These are phyloP conservation scores for Eledona agricola DNA, from an alignment of 2,888 invertebrate genomes.

Conservation along the genomic window DNA sequence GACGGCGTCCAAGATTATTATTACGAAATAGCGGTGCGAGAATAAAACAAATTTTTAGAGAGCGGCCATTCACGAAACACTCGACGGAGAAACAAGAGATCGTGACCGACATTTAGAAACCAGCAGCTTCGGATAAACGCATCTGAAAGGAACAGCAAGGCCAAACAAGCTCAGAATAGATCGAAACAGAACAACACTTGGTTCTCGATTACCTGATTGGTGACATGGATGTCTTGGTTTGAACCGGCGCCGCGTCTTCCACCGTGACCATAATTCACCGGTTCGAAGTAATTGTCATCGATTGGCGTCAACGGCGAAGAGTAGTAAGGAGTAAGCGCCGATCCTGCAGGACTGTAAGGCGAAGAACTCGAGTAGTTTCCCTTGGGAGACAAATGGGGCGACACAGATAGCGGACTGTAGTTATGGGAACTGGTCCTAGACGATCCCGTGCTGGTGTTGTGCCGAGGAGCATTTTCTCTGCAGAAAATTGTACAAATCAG, in stretches of 20 bases:
- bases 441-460: conserved; percentile 63
- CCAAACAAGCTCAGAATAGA: neutral
- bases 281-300: conserved; percentile 57
- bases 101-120: neutral
- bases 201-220: conserved; percentile 65
- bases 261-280: conserved; percentile 13
- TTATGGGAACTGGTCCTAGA: conserved; percentile 63
- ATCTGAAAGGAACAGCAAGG: conserved; percentile 3
- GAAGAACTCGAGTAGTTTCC: conserved; percentile 43
- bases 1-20: too few species aligned
- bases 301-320: conserved; percentile 58
- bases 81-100: too few species aligned
- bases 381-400: conserved; percentile 60
- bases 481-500: too few species aligned
- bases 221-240: conserved; percentile 62
- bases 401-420: conserved; percentile 60
- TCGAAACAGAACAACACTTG: neutral
- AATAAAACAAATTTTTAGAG: too few species aligned
- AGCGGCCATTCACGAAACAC: too few species aligned
- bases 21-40: too few species aligned
- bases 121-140: conserved; percentile 1
- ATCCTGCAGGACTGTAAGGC: conserved; percentile 63
- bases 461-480: conserved; percentile 53
- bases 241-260: conserved; percentile 31
- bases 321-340: conserved; percentile 59